A percentile compares a stretch with the other conserved stretches of the same genome.
These are phyloP conservation scores for Stenoptilia bipunctidactyla DNA, from an alignment of 2,888 invertebrate genomes.

Conservation along the genomic window DNA sequence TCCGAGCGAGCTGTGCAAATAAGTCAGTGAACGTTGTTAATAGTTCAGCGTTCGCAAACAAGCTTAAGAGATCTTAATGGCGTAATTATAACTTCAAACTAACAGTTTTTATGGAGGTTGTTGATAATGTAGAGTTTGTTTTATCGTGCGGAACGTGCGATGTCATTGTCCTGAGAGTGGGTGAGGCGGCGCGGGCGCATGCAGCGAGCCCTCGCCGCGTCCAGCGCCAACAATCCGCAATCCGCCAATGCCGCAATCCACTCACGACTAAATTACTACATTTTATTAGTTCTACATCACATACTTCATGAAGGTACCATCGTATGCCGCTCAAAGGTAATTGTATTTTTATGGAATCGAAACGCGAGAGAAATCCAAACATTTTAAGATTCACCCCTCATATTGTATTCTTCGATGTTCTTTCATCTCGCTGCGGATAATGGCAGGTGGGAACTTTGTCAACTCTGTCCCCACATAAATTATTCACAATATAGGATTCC, in stretches of 20 bases:
- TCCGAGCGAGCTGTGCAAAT: slow-evolving; percentile 16
- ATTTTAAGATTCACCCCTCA: not conserved
- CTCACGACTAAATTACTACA: too few relatives aligned
- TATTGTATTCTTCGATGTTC: slow-evolving; percentile 22
- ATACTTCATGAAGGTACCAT: too few relatives aligned
- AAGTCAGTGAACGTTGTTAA: slow-evolving; percentile 17
- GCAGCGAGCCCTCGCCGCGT: slow-evolving; percentile 16
- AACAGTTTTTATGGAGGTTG: slow-evolving; percentile 38
- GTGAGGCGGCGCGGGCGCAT: slow-evolving; percentile 27
- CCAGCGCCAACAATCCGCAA: slow-evolving; percentile 9
- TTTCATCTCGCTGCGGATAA: slow-evolving; percentile 29
- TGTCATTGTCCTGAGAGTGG: slow-evolving; percentile 63
- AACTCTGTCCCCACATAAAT: slow-evolving; percentile 41
- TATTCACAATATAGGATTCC: slow-evolving; percentile 38
- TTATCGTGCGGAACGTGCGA: slow-evolving; percentile 66
- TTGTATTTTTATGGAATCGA: too few relatives aligned
- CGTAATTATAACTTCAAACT: slow-evolving; percentile 39
- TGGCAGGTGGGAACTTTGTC: slow-evolving; percentile 33
- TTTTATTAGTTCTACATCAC: too few relatives aligned
- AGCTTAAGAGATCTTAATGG: slow-evolving; percentile 35
- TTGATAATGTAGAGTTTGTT: slow-evolving; percentile 58
- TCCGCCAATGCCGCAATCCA: slow-evolving; percentile 14
- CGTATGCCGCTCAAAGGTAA: too few relatives aligned
- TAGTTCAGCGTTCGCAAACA: slow-evolving; percentile 35
- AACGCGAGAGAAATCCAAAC: too few relatives aligned